Evolutionary conservation across 2,888 invertebrate species (phyloP), one percentile per base, ranked within the genome.

Genomic region (Lutraria lutraria): DNA sequence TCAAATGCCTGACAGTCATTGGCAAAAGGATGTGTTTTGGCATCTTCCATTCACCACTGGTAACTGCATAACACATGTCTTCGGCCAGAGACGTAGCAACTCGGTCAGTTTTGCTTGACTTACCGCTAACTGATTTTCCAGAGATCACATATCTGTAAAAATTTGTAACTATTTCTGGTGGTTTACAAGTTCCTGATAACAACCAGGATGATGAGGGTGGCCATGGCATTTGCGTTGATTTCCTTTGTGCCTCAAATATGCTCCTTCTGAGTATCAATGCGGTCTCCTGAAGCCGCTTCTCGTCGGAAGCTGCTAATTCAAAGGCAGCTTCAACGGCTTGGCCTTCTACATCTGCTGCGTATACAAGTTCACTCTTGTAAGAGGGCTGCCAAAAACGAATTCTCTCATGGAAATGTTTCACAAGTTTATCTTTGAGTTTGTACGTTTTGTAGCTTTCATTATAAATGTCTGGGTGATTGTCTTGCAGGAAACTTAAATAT

Each of bases 401-500:
- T 63, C 56, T 85, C 15, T 56, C 52, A 1, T 31, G 29, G 83
- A 92, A 92, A 76, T 88, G 60, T 56, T 85, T 87, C 8, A 60
- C 29, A 21, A 88, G 25, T 79, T 88, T 86, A 43, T 88, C 81
- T 85, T 93, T 87, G 10, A 92, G 72, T 86, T 90, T 89, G 13
- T 83, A 80, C n/a, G 91, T 90, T 88, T 90, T 92, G 83, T 91
- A 89, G 21, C 63, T 87, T 80, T 82, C 79, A 60, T 91, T 91
- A 63, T 91, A 90, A 16, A 54, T 52, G 10, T n/a, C 0, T 31
- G 89, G 87, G 76, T 54, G 60, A 19, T 90, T 81, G 56, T 89
- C 81, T 31, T 80, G n/a, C 25, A 88, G 16, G 29, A 63, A 87
- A 21, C 0, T 16, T 16, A 88, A 25, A 56, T 87, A 87, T 29